Conservation (phyloP, 1,140 invertebrate species). For the Drosophila arizonae region DNA sequence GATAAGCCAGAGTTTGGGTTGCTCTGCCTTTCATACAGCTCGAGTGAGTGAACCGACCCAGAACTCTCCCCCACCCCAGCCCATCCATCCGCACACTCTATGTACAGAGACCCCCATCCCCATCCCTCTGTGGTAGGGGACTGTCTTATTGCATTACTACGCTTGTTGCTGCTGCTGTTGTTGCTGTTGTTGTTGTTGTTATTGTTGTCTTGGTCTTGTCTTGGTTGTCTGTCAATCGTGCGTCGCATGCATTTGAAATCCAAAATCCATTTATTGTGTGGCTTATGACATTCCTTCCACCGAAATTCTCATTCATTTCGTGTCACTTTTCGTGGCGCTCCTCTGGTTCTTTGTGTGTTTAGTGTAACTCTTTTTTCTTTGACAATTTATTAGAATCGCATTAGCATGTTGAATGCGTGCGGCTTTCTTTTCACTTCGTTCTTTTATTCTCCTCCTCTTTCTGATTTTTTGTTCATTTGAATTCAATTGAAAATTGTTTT, state of each 20-base stretch:
- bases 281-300: slow-evolving; percentile 36
- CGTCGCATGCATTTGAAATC: slow-evolving; percentile 42
- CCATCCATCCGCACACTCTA: not conserved
- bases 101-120: not conserved
- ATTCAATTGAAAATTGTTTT: slow-evolving; percentile 47
- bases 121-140: slow-evolving; percentile 11
- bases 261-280: not conserved
- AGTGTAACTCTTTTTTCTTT: slow-evolving; percentile 52
- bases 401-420: slow-evolving; percentile 54
- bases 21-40: not conserved
- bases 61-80: not conserved
- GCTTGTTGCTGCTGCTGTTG: not conserved
- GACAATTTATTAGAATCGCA: slow-evolving; percentile 62
- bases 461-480: slow-evolving; percentile 38
- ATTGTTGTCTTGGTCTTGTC: slow-evolving; percentile 8
- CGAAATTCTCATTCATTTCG: slow-evolving; percentile 58
- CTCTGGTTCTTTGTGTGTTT: slow-evolving; percentile 25
- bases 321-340: slow-evolving; percentile 44
- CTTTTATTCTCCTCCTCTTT: slow-evolving; percentile 19
- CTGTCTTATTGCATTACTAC: slow-evolving; percentile 63
- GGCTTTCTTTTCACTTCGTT: slow-evolving; percentile 10
- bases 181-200: not conserved
- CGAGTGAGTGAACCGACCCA: slow-evolving; percentile 3
- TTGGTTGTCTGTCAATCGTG: slow-evolving; percentile 45
- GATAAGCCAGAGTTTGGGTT: slow-evolving; percentile 43